phyloP scores from a whole-genome alignment of 2,888 invertebrate species.

The Microdon myrmicae region DNA sequence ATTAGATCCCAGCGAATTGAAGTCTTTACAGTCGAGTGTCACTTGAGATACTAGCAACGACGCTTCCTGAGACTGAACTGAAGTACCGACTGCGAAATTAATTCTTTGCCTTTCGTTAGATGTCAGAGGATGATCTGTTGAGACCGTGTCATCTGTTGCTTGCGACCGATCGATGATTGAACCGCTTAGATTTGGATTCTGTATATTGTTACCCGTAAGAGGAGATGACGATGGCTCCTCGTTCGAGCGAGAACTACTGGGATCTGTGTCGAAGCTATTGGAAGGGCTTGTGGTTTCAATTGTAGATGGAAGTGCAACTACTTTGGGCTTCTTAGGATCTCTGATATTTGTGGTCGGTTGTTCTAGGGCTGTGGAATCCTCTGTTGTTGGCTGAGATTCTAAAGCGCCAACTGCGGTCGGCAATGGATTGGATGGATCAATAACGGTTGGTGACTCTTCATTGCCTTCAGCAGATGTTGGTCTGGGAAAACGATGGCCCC shows the following conservation, averaged over 20 bases:
- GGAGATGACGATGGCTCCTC: conserved; percentile 22
- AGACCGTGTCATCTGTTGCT: conserved; percentile 30
- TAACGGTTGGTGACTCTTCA: conserved; percentile 16
- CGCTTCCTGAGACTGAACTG: conserved; percentile 58
- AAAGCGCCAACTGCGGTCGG: conserved; percentile 26
- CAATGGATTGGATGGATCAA: conserved; percentile 28
- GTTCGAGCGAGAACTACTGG: conserved; percentile 7
- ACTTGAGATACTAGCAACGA: conserved; percentile 39
- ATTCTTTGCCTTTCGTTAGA: conserved; percentile 50
- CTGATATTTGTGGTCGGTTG: conserved; percentile 30
- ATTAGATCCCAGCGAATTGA: conserved; percentile 49
- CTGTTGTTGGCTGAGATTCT: conserved; percentile 15
- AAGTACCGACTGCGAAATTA: conserved; percentile 63
- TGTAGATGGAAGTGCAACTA: conserved; percentile 21
- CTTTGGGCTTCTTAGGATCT: conserved; percentile 9
- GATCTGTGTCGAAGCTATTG: conserved; percentile 24
- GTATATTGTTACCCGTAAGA: conserved; percentile 50
- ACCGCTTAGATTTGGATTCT: conserved; percentile 53
- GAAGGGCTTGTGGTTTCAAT: conserved; percentile 32
- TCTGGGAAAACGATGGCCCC: conserved; percentile 62
- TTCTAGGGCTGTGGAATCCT: background rate
- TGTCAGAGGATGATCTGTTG: conserved; percentile 46
- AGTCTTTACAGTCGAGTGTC: conserved; percentile 49
- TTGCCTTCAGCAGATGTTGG: conserved; percentile 49
- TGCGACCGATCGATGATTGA: conserved; percentile 32